Evolutionary conservation across 2,113 vertebrate species (phyloP), one percentile per base, ranked within the genome.

Genomic region (Theristicus caerulescens): DNA sequence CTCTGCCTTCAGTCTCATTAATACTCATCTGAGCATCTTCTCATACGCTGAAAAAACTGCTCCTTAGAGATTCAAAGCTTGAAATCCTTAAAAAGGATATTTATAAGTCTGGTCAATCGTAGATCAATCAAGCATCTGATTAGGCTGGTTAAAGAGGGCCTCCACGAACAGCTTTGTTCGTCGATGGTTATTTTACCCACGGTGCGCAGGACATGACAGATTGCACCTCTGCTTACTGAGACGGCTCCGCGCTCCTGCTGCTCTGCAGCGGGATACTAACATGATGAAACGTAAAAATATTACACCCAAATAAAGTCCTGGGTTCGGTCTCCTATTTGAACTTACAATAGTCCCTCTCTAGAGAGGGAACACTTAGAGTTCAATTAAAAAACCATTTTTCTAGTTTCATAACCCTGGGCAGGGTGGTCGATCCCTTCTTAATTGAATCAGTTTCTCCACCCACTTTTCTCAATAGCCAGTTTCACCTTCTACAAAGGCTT

Each of bases 311-410:
- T 2, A 20, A 74, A 76, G 73, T 27, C 79, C 69, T 4, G 55
- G 31, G 13, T 24, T 64, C 31, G 0, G 13, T 2, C 65, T 96
- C n/a, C 42, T 22, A 0, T 31, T 1, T 51, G 73, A 82, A 16
- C 67, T 59, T 29, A 7, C 6, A 55, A 3, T 0, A 74, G 70
- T 3, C n/a, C 20, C 58, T 76, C 86, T 18, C 81, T 6, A 26
- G 70, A 82, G 76, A 93, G 86, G 46, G 44, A 91, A 38, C 0
- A 21, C 51, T 81, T 27, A 13, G 71, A 59, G 42, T 59, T 88
- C 89, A 96, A 90, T 93, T 82, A 80, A 94, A 89, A 71, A 87
- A 85, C 34, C 51, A n/a, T 55, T 94, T 93, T 38, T n/a, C 77
- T 16, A 18, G 20, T 34, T 82, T 73, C 69, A 73, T 34, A 62